These are phyloP conservation scores for Odontothrips loti DNA, from an alignment of 2,888 invertebrate genomes.

Conservation along the genomic window DNA sequence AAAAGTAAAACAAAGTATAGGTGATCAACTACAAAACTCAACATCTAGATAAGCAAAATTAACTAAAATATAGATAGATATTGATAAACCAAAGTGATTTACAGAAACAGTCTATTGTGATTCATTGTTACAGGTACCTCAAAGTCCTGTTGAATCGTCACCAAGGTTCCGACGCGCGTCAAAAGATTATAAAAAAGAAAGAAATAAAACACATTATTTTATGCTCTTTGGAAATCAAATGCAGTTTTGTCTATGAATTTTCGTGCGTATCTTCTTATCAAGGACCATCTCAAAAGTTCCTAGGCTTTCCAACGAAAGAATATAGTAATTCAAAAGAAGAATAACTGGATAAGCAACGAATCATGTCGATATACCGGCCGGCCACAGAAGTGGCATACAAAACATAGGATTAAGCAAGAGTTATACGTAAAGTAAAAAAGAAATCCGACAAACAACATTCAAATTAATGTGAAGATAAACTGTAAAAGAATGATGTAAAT, in stretches of 20 bases:
- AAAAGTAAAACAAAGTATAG: slow-evolving; percentile 25
- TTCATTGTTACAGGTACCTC: slow-evolving; percentile 26
- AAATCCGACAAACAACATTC: slow-evolving; percentile 20
- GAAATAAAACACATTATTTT: slow-evolving; percentile 33
- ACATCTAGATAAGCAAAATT: slow-evolving; percentile 27
- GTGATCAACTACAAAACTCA: slow-evolving; percentile 26
- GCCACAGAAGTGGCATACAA: not conserved
- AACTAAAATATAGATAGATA: slow-evolving; percentile 27
- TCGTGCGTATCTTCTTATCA: slow-evolving; percentile 38
- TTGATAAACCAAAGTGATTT: slow-evolving; percentile 27
- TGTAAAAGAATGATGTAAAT: slow-evolving; percentile 25
- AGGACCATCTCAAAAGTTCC: slow-evolving; percentile 55
- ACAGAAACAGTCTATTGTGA: slow-evolving; percentile 26
- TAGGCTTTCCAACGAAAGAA: slow-evolving; percentile 34
- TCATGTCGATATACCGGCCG: slow-evolving; percentile 19
- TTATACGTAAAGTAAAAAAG: slow-evolving; percentile 18
- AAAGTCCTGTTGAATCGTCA: slow-evolving; percentile 26
- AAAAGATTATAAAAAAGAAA: slow-evolving; percentile 29
- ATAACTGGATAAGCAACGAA: slow-evolving; percentile 21
- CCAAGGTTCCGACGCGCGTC: slow-evolving; percentile 25
- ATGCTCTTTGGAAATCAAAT: slow-evolving; percentile 29
- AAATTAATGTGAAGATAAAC: slow-evolving; percentile 27
- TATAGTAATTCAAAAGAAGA: slow-evolving; percentile 23
- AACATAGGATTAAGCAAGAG: slow-evolving; percentile 25
- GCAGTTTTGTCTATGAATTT: slow-evolving; percentile 17